Evolutionary conservation across 2,113 vertebrate species (phyloP).

Genomic region (Uropsilus gracilis): DNA sequence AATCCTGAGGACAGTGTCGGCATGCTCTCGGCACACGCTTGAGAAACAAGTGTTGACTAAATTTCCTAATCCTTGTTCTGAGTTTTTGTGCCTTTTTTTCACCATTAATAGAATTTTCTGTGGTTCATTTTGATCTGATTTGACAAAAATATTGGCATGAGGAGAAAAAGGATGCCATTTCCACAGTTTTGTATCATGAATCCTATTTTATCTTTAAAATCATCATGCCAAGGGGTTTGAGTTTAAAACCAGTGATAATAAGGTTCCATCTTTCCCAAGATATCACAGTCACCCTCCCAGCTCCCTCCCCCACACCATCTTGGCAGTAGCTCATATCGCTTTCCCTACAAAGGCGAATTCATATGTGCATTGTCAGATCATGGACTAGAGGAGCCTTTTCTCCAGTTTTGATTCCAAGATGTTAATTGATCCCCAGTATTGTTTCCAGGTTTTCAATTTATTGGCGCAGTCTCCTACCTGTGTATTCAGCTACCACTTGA

Average conservation of each 20-base stretch:
- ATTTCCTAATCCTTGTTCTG: not conserved
- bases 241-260: not conserved
- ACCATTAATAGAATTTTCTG: not conserved
- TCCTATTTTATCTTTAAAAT: not conserved
- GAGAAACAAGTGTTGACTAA: not conserved
- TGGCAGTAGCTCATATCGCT: not conserved
- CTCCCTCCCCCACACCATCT: too few species aligned
- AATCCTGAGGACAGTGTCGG: not conserved
- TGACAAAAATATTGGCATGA: not conserved
- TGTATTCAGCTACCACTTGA: not conserved
- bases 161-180: not conserved
- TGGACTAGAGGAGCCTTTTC: not conserved
- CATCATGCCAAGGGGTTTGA: not conserved
- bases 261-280: not conserved
- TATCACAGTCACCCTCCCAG: too few species aligned
- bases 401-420: too few species aligned
- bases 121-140: not conserved
- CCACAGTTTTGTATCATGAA: not conserved
- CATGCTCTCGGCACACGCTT: not conserved
- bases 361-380: not conserved
- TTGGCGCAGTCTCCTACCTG: not conserved
- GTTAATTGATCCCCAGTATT: not conserved
- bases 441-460: not conserved
- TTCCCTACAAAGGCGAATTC: not conserved
- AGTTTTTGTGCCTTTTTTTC: not conserved